Evolutionary conservation across 2,888 invertebrate species (phyloP), one percentile per base, ranked within the genome.

Genomic region (Nasonovia ribisnigri): DNA sequence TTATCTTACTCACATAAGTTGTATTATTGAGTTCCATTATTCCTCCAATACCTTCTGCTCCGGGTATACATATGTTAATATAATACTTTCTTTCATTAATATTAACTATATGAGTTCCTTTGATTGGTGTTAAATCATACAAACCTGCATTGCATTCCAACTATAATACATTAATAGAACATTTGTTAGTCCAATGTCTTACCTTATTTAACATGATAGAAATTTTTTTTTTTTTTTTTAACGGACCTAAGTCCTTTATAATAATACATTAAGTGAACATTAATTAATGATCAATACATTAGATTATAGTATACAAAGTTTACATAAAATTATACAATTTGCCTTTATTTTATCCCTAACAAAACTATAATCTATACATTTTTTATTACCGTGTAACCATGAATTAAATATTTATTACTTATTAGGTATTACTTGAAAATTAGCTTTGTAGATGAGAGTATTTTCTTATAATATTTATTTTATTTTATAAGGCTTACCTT

Each of bases 1-100:
- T 51, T 60, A 10, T 84, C 16, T 42, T 84, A 92, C 89, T 93
- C 48, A 93, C 93, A 93, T 90, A 84, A 90, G 29, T 93, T 84
- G 36, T 93, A 36, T 84, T 42, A 54, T 93, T 57, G 0, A 84
- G 4, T 90, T 93, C 60, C 84, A 89, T 93, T 20, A 60, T 43
- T 54, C 43, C 89, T 43, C 84, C 54, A 46, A 84, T 13, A 26
- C 84, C 89, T 42, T 48, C 1, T 46, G 84, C 6, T 57, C 84
- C 84, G 26, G 77, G 46, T 24, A 46, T 36, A 84, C 93, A 93
- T 57, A 93, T 57, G 36, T 84, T 84, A 46, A 93, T 60, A 60
- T 57, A 93, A 90, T 93, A 90, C 16, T 77, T 93, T 13, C 5
- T n/a, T 43, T 0, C 13, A 57, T 88, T n/a, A 51, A 43, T 26